Evolutionary conservation across 2,113 vertebrate species (phyloP), one percentile per base, ranked within the genome.

Genomic region (Zosterops japonicus): DNA sequence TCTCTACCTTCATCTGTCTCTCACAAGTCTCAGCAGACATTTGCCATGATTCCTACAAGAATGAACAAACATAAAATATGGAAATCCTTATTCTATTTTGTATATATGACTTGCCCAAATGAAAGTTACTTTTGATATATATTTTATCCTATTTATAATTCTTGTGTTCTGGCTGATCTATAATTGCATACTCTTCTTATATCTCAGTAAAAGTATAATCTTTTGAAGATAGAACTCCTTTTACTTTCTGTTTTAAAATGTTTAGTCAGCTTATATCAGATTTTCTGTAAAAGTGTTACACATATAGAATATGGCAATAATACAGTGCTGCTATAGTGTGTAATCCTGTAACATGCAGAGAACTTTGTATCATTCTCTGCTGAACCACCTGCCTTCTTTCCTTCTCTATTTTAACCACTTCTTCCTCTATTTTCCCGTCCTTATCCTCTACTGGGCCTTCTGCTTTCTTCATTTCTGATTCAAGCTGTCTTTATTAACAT

Each of bases 301-400:
- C 2, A 11, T 20, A 23, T 4, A 56, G 4, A 9, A 39, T 41
- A 52, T 57, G 20, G n/a, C 1, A 72, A 28, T 36, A 79, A 41
- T 31, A 41, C 0, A 2, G 10, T 47, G 3, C 4, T 59, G 61
- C 9, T 35, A 12, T 10, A 44, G 2, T 0, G 1, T 55, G 33
- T 27, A 79, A n/a, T 56, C 21, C 1, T 55, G 17, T 27, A 63
- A 36, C 7, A 29, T 6, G 3, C 14, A 44, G 72, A 67, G 21
- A 31, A 41, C 15, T 1, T 69, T 3, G 4, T 61, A 12, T 50
- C 27, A 36, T 77, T 79, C 67, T 18, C 9, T 47, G 11, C 5
- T 67, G 42, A 87, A 67, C 21, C 4, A 35, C 12, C 13, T 53
- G 3, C 13, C 16, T 67, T 7, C 24, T 4, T 67, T 65, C 15